phyloP scores from a whole-genome alignment of 2,797 vertebrate genomes.

The Amblyraja radiata region DNA sequence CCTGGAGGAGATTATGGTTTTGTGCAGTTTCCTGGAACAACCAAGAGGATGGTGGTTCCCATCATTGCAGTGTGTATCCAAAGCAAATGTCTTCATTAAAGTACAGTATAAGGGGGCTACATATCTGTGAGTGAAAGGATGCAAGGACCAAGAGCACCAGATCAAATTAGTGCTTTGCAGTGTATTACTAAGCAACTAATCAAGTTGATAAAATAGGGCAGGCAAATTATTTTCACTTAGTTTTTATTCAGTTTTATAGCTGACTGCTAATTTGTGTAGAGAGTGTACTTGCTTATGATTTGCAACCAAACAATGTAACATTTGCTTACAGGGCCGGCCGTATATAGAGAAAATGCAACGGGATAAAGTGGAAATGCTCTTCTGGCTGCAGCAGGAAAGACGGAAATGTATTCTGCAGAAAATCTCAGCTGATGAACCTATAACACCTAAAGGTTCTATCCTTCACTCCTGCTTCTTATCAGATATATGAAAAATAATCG shows the following conservation, averaged over 20 bases:
- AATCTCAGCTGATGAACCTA: background rate
- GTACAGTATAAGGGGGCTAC: too few relatives aligned
- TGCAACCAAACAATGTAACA: background rate
- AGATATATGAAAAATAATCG: background rate
- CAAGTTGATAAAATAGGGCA: background rate
- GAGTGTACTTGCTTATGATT: background rate
- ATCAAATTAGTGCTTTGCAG: too few relatives aligned
- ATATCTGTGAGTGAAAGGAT: too few relatives aligned
- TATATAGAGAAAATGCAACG: slow-evolving; percentile 63
- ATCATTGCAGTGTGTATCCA: too few relatives aligned
- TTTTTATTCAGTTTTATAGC: background rate
- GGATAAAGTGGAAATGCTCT: slow-evolving; percentile 66
- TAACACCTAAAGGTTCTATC: background rate
- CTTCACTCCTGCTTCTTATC: background rate
- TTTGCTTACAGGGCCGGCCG: slow-evolving; percentile 50
- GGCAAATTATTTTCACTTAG: background rate
- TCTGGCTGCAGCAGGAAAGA: slow-evolving; percentile 51
- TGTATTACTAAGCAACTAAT: background rate
- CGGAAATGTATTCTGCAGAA: slow-evolving; percentile 41
- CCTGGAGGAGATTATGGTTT: too few relatives aligned
- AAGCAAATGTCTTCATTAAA: too few relatives aligned
- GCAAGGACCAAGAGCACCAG: too few relatives aligned
- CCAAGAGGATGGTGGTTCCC: too few relatives aligned
- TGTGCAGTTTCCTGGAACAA: too few relatives aligned
- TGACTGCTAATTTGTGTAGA: background rate